Evolutionary conservation across 2,797 vertebrate species (phyloP).

Genomic region (Chrysocyon brachyurus): DNA sequence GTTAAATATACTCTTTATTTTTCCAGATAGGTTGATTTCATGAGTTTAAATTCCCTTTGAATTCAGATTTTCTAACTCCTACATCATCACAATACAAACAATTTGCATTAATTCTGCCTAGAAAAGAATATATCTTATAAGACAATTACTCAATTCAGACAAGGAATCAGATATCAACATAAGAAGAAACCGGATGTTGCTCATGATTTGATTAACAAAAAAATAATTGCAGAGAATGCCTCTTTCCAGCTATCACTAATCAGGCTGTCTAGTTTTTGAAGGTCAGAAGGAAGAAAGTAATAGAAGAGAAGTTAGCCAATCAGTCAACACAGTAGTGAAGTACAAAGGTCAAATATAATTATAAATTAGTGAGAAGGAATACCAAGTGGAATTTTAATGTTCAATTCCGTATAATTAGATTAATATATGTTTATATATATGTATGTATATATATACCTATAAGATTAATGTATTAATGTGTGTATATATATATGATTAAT

Average conservation of each 20-base stretch:
- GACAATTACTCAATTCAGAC: slow-evolving; percentile 38
- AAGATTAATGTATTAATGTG: not conserved
- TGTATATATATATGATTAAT: not conserved
- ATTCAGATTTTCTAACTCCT: not conserved
- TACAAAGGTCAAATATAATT: slow-evolving; percentile 74
- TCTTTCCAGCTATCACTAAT: slow-evolving; percentile 64
- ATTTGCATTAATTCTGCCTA: slow-evolving; percentile 32
- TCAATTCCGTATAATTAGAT: not conserved
- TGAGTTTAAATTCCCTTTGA: slow-evolving; percentile 13
- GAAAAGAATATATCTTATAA: slow-evolving; percentile 50
- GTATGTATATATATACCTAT: not conserved
- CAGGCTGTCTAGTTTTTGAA: slow-evolving; percentile 64
- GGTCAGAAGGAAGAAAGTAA: slow-evolving; percentile 74
- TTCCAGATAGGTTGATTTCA: not conserved
- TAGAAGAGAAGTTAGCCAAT: slow-evolving; percentile 59
- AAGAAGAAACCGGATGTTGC: slow-evolving; percentile 43
- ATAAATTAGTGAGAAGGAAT: not conserved
- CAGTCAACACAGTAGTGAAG: not conserved
- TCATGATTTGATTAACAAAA: slow-evolving; percentile 74
- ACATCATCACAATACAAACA: not conserved
- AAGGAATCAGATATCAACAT: slow-evolving; percentile 45
- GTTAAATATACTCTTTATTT: not conserved
- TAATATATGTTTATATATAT: not conserved
- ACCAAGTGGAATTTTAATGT: slow-evolving; percentile 46
- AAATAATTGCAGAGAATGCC: slow-evolving; percentile 56